A percentile compares a stretch with the other conserved stretches of the same genome.
phyloP scores from a whole-genome alignment of 2,888 invertebrate genomes.

The Bedellia somnulentella region DNA sequence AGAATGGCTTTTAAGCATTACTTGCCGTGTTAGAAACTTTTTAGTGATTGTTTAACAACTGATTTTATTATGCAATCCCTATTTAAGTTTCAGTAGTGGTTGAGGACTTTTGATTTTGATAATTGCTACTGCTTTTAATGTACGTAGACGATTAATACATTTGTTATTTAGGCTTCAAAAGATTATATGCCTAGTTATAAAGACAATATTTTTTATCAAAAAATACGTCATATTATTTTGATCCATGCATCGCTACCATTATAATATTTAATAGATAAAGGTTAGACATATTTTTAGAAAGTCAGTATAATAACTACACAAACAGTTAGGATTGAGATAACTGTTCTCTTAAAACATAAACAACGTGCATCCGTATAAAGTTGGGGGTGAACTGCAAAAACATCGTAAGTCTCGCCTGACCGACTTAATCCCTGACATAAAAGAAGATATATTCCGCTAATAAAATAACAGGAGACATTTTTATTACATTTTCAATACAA shows the following conservation, averaged over 20 bases:
- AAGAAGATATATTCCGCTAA: constrained; percentile 26
- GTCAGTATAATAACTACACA: background rate
- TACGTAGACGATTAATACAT: too few species aligned
- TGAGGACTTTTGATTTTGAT: too few species aligned
- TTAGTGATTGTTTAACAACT: too few species aligned
- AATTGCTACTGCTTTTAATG: too few species aligned
- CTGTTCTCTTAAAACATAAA: background rate
- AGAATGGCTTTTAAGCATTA: too few species aligned
- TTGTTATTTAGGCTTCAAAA: too few species aligned
- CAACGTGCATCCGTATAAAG: background rate
- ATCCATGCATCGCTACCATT: background rate
- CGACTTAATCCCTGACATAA: constrained; percentile 7
- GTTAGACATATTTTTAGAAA: background rate
- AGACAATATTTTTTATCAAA: too few species aligned
- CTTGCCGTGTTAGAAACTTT: too few species aligned
- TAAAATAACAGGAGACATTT: constrained; percentile 34
- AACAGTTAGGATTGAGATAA: background rate
- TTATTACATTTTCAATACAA: constrained; percentile 29
- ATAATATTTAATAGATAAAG: background rate
- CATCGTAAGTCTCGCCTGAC: background rate
- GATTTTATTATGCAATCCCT: too few species aligned
- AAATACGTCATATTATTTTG: too few species aligned
- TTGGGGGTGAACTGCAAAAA: background rate
- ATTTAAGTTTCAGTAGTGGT: too few species aligned
- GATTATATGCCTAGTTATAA: too few species aligned